phyloP scores from a whole-genome alignment of 1,140 invertebrate species.

The Limonius californicus region DNA sequence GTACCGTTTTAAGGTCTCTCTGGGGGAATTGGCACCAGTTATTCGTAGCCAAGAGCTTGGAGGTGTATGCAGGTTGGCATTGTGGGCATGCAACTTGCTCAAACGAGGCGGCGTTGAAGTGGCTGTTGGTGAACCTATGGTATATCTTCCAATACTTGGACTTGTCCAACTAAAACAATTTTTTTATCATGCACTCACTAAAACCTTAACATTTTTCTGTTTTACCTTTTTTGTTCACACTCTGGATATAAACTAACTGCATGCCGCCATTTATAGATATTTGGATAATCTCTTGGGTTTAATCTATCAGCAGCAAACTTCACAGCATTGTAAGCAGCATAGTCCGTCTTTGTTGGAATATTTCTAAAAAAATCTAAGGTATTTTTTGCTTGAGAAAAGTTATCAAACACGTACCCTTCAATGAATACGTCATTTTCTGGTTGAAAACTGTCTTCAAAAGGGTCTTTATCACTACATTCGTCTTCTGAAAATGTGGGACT shows the following conservation, averaged over 20 bases:
- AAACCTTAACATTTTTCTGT: neutral
- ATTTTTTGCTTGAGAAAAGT: neutral
- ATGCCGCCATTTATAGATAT: slow-evolving; percentile 65
- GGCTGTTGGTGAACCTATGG: slow-evolving; percentile 9
- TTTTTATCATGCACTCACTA: neutral
- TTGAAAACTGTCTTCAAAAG: slow-evolving; percentile 49
- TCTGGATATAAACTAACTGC: slow-evolving; percentile 53
- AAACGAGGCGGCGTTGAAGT: too few relatives aligned
- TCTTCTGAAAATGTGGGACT: slow-evolving; percentile 41
- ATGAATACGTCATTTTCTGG: slow-evolving; percentile 52
- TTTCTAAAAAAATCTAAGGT: slow-evolving; percentile 51
- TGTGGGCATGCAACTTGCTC: neutral
- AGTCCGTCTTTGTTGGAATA: slow-evolving; percentile 64
- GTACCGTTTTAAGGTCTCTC: slow-evolving; percentile 45
- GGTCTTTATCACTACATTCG: slow-evolving; percentile 40
- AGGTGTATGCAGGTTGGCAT: slow-evolving; percentile 21
- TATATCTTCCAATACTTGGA: slow-evolving; percentile 24
- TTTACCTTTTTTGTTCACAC: slow-evolving; percentile 54
- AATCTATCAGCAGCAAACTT: slow-evolving; percentile 48
- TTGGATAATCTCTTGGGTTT: slow-evolving; percentile 56
- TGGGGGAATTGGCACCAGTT: slow-evolving; percentile 55
- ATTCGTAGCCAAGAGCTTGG: slow-evolving; percentile 51
- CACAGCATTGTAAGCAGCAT: slow-evolving; percentile 65
- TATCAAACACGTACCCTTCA: slow-evolving; percentile 47
- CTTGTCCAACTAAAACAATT: slow-evolving; percentile 37